phyloP scores from a whole-genome alignment of 92 coral and sea anemone species.

The Anthopleura xanthogrammica region DNA sequence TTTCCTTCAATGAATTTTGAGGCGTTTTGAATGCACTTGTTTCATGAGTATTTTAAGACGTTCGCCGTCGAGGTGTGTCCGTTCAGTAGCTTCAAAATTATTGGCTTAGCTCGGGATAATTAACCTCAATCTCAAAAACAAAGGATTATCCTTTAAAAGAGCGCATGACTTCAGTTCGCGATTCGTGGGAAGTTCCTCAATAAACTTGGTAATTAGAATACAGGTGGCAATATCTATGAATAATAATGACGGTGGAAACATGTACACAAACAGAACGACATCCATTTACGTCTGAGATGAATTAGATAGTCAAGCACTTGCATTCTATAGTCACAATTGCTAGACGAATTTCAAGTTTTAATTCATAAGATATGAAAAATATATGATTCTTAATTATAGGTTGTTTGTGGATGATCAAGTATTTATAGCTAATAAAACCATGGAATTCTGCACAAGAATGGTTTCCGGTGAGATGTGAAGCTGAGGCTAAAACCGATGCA shows the following conservation, averaged over 20 bases:
- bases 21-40: neutral
- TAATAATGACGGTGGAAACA: neutral
- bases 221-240: slow-evolving; percentile 22
- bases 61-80: neutral
- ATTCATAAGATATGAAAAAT: neutral
- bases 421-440: neutral
- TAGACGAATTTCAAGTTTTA: neutral
- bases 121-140: neutral
- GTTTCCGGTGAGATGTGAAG: neutral
- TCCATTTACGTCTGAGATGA: neutral
- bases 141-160: neutral
- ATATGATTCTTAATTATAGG: neutral
- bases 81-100: neutral
- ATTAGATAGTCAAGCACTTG: neutral
- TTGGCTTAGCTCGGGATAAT: neutral
- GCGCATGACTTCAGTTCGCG: neutral
- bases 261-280: neutral
- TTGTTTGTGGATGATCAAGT: neutral
- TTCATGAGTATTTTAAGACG: neutral
- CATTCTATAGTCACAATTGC: neutral
- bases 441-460: neutral
- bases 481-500: neutral
- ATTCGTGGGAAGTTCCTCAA: neutral
- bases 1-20: neutral
- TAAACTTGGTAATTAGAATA: slow-evolving; percentile 3